Conservation (phyloP, 2,888 invertebrate species). For the Xanthia togata region DNA sequence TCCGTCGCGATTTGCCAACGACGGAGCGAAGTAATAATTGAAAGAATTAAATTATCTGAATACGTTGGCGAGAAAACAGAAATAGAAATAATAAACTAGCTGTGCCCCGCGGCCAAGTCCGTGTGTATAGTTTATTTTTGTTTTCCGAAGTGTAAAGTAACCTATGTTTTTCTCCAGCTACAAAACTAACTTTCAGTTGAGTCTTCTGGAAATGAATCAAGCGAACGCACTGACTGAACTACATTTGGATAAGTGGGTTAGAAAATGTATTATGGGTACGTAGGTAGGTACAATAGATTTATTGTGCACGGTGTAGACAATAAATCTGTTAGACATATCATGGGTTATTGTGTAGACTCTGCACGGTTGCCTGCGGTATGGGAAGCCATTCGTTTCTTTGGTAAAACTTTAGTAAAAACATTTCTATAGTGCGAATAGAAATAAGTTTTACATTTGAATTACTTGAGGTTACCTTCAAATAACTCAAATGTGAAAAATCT, state of each 20-base stretch:
- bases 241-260: slow-evolving; percentile 30
- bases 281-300: slow-evolving; percentile 28
- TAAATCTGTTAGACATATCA: slow-evolving; percentile 51
- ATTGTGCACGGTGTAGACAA: slow-evolving; percentile 43
- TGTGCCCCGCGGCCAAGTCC: background rate
- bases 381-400: slow-evolving; percentile 34
- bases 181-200: background rate
- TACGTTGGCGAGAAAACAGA: slow-evolving; percentile 31
- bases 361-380: slow-evolving; percentile 32
- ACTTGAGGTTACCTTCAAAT: background rate
- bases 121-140: slow-evolving; percentile 9
- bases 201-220: background rate
- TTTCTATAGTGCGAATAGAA: slow-evolving; percentile 31
- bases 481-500: background rate
- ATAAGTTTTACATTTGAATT: background rate
- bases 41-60: slow-evolving; percentile 53
- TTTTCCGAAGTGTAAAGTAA: slow-evolving; percentile 7
- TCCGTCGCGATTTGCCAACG: slow-evolving; percentile 39
- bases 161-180: background rate
- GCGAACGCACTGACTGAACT: background rate
- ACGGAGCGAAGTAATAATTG: slow-evolving; percentile 52
- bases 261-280: slow-evolving; percentile 32
- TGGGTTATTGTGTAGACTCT: slow-evolving; percentile 41
- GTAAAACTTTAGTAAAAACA: slow-evolving; percentile 19
- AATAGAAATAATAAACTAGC: slow-evolving; percentile 40